Conservation (phyloP, 2,113 vertebrate species). For the Caracal caracal region DNA sequence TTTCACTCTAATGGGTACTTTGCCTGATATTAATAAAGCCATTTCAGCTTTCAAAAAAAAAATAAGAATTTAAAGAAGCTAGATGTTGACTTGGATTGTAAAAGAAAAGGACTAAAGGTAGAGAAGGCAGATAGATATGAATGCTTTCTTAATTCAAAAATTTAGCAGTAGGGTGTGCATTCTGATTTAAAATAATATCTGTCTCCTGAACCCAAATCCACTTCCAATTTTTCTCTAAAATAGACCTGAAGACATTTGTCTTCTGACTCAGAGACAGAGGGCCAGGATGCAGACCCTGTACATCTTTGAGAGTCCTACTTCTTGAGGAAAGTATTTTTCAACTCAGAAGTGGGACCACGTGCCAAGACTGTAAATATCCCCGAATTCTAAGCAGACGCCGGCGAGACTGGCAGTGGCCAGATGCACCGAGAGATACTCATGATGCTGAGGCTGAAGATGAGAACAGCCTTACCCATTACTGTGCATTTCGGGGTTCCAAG, state of each 20-base stretch:
- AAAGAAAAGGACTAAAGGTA: not conserved
- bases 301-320: not conserved
- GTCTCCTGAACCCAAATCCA: not conserved
- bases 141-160: not conserved
- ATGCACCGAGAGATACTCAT: rapidly evolving
- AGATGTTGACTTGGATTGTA: not conserved
- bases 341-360: not conserved
- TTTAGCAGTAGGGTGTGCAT: not conserved
- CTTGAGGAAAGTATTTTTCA: not conserved
- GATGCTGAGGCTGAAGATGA: not conserved
- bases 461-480: rapidly evolving
- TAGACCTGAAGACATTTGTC: not conserved
- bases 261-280: not conserved
- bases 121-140: not conserved
- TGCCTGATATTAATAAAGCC: not conserved
- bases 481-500: not conserved
- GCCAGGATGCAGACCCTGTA: not conserved
- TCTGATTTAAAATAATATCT: not conserved
- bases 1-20: not conserved
- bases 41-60: not conserved
- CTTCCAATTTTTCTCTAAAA: not conserved
- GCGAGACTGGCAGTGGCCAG: no score
- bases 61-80: not conserved
- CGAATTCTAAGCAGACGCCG: not conserved
- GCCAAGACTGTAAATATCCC: not conserved